Base-by-base conservation (phyloP, 2,797 vertebrate species). In the Sebastes itinus region DNA sequence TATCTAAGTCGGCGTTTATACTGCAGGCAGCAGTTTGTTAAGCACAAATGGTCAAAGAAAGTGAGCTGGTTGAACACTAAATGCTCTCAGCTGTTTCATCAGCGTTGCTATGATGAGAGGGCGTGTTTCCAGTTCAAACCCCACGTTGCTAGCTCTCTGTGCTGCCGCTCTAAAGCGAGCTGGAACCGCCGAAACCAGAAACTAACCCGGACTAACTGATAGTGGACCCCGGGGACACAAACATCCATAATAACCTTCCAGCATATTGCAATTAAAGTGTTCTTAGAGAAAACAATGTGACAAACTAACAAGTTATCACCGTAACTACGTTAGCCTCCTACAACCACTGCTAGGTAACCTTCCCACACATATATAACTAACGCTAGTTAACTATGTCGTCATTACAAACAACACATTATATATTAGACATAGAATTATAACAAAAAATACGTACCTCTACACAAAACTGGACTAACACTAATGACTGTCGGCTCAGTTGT, bases 111-210 rank as follows among this genome's bases (percentile, higher is more conserved):
- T 69, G 87, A 52, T 69, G 87, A 46, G 55, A 82, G 62, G 64
- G 66, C 71, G 28, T 28, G 80, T 7, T 38, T 46, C 2, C 4
- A 20, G 59, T 80, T 84, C 72, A 81, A 91, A 81, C 33, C 46
- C 65, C 82, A 62, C 22, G 58, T 71, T 75, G 52, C 72, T 38
- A 70, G 72, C 59, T 27, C 74, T 70, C 30, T 38, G 27, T 13
- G 52, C 54, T 87, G 85, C 92, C 93, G 93, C 93, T 90, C 4
- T 61, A 89, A 83, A 83, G 7, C 5, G 22, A 58, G 49, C 59
- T 5, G 4, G 4, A 82, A 75, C 89, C 93, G 93, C 92, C 89
- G 91, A 90, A 85, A 82, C 7, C 1, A 27, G n/a, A 25, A 23
- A 13, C 33, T 28, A 23, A 27, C 4, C 49, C 42, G 4, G 30